Percentiles rank a stretch among this genome's conserved stretches.
Evolutionary conservation across 2,888 invertebrate species (phyloP).

Genomic region (Hypsopygia costalis): DNA sequence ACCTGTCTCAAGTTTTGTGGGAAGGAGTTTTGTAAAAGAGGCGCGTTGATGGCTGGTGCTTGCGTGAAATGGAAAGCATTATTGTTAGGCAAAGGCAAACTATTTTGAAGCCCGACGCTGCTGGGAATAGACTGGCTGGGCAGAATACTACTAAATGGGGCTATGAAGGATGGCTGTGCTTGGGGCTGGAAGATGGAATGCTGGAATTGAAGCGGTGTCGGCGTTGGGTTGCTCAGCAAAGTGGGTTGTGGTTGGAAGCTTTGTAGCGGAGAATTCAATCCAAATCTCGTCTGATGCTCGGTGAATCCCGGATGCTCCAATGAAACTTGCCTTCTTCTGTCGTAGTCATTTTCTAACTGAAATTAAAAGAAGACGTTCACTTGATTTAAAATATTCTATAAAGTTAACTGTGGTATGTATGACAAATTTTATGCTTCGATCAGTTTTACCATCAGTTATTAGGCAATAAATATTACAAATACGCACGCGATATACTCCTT

Average conservation of each 20-base stretch:
- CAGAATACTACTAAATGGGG: constrained; percentile 58
- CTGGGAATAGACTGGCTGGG: constrained; percentile 45
- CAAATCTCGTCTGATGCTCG: constrained; percentile 73
- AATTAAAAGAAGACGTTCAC: constrained; percentile 34
- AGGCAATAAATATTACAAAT: too few species aligned
- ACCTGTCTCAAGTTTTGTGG: constrained; percentile 49
- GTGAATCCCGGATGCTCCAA: constrained; percentile 62
- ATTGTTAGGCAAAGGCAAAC: constrained; percentile 36
- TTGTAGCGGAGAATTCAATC: constrained; percentile 63
- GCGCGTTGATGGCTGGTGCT: constrained; percentile 37
- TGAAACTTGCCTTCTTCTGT: constrained; percentile 64
- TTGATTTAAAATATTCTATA: constrained; percentile 6
- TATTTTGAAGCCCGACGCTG: constrained; percentile 36
- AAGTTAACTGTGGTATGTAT: too few species aligned
- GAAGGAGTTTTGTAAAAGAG: constrained; percentile 44
- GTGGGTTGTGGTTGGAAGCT: constrained; percentile 53
- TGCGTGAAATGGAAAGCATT: constrained; percentile 56
- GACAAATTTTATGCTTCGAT: too few species aligned
- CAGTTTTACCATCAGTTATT: too few species aligned
- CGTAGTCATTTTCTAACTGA: constrained; percentile 75
- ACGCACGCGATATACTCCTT: too few species aligned
- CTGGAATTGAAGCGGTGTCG: constrained; percentile 54
- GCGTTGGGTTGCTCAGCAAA: constrained; percentile 47
- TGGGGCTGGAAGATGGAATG: constrained; percentile 35
- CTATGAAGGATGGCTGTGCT: constrained; percentile 38